These are phyloP conservation scores for Enteromius anoplus DNA, from an alignment of 2,797 vertebrate genomes.

Conservation along the genomic window DNA sequence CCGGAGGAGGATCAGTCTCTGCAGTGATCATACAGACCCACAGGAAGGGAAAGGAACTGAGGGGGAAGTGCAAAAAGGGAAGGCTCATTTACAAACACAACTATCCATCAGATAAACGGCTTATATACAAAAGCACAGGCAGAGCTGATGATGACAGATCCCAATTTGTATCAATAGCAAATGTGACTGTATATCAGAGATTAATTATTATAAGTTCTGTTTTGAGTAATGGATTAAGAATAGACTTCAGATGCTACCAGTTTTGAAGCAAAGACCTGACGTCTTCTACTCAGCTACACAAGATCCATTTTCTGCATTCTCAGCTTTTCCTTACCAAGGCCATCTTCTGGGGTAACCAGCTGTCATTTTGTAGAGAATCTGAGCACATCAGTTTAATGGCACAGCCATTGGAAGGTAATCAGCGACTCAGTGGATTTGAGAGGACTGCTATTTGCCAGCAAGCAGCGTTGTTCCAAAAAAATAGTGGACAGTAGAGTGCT, in stretches of 20 bases:
- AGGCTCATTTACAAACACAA: slow-evolving; percentile 18
- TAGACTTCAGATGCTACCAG: slow-evolving; percentile 1
- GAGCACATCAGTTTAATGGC: not conserved
- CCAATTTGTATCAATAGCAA: not conserved
- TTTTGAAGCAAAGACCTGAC: not conserved
- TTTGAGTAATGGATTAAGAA: not conserved
- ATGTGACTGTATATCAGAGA: not conserved
- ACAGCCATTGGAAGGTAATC: not conserved
- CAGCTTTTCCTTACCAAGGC: not conserved
- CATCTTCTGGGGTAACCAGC: not conserved
- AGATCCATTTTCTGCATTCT: not conserved
- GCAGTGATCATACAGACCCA: slow-evolving; percentile 2
- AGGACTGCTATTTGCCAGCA: not conserved
- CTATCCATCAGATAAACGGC: not conserved
- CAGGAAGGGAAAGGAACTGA: not conserved
- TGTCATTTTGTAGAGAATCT: not conserved
- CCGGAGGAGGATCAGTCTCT: slow-evolving; percentile 7
- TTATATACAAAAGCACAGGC: slow-evolving; percentile 22
- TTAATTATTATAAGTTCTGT: not conserved
- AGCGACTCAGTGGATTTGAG: not conserved
- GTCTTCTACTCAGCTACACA: not conserved
- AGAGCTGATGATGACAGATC: not conserved
- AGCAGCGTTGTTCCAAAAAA: not conserved
- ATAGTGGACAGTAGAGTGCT: not conserved
- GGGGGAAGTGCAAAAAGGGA: slow-evolving; percentile 45